A percentile compares a stretch with the other conserved stretches of the same genome.
These are phyloP conservation scores for Drosophila borborema DNA, from an alignment of 2,888 invertebrate genomes.

Conservation along the genomic window DNA sequence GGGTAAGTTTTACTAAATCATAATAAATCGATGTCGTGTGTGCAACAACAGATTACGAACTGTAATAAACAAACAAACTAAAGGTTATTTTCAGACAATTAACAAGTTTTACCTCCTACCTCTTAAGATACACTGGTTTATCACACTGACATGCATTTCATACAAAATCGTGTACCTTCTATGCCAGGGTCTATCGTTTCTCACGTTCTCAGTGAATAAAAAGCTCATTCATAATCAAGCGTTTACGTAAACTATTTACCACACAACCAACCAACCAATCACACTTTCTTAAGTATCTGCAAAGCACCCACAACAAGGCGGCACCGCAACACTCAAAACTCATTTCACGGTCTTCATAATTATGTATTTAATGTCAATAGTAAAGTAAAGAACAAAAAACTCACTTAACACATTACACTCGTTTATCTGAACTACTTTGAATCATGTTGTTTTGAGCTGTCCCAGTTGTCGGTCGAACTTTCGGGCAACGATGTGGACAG, in stretches of 20 bases:
- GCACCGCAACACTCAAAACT: constrained; percentile 44
- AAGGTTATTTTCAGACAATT: constrained; percentile 72
- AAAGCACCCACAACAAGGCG: constrained; percentile 56
- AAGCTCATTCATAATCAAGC: constrained; percentile 33
- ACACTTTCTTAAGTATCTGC: constrained; percentile 60
- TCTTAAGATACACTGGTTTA: constrained; percentile 26
- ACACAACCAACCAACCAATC: constrained; percentile 19
- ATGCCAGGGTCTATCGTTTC: constrained; percentile 31
- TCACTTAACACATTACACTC: constrained; percentile 55
- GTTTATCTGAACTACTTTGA: constrained; percentile 43
- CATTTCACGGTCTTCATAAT: constrained; percentile 57
- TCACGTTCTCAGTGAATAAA: constrained; percentile 58
- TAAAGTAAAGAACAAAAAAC: constrained; percentile 30
- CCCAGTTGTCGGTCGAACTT: constrained; percentile 25
- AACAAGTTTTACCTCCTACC: constrained; percentile 13
- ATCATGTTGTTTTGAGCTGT: constrained; percentile 34
- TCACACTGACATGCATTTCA: constrained; percentile 41
- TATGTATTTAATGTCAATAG: constrained; percentile 32
- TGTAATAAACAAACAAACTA: constrained; percentile 30
- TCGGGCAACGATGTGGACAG: constrained; percentile 17
- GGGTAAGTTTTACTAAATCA: constrained; percentile 77
- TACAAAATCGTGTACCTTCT: constrained; percentile 14
- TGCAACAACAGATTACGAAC: constrained; percentile 43
- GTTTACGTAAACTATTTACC: constrained; percentile 19
- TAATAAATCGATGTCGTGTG: constrained; percentile 76